Evolutionary conservation across 1,140 invertebrate genomes (phyloP), one percentile per base, ranked within the genome.

Genomic region (Heliconius hermathena): DNA sequence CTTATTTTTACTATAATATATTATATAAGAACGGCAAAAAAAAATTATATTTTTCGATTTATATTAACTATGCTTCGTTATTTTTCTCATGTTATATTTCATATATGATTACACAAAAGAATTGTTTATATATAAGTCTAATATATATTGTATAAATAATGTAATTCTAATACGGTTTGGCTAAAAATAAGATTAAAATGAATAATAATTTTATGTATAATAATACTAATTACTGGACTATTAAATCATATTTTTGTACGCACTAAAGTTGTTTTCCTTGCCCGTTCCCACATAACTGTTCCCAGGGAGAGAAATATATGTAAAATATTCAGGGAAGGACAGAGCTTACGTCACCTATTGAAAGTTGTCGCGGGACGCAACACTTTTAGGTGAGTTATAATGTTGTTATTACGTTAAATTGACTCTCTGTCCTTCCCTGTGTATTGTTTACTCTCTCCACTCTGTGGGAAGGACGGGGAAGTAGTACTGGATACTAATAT

Each of bases 341-440:
- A 94, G 91, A 94, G 90, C 83, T 85, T 87, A 88, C 82, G 85
- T 92, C 93, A 94, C 93, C 93, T 94, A 92, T 89, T 87, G 82
- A 94, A 91, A 93, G 91, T 94, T 88, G 90, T 90, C 88, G 87
- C 84, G 81, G 84, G 83, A 89, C 87, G 88, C 87, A 88, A 91
- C 92, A 91, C 91, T 93, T 92, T 93, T 92, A 90, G 93, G 93
- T 94, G 92, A 94, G 93, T 94, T 83, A 71, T 76, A 78, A 77
- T 78, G 77, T 85, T 87, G 70, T 85, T 82, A 82, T 87, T 85
- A 80, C 81, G 70, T 88, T 78, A 88, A 80, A 81, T 84, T 79
- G 86, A 88, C 80, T 86, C 91, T 94, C 93, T 94, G 93, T 94
- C 93, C 93, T 94, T 94, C 93, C 93, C 92, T 92, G 89, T 80